phyloP scores from a whole-genome alignment of 2,797 vertebrate genomes.

The Rhinatrema bivittatum region DNA sequence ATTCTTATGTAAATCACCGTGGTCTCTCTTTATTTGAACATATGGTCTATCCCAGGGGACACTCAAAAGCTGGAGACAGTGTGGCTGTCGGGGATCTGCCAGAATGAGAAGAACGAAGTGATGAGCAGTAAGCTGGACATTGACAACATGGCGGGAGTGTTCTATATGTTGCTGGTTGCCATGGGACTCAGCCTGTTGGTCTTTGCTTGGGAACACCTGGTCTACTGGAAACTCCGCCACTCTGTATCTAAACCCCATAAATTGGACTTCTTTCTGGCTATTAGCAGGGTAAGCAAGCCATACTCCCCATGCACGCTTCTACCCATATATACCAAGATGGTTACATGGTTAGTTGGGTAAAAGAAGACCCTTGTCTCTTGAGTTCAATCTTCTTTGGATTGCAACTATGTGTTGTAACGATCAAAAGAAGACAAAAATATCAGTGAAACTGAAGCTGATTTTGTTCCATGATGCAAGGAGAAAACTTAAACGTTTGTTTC shows the following conservation, averaged over 20 bases:
- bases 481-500: too few species aligned
- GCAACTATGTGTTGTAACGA: too few species aligned
- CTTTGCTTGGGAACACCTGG: constrained; percentile 93
- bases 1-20: too few species aligned
- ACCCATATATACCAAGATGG: neutral
- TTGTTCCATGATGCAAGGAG: too few species aligned
- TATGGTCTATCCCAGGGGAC: constrained; percentile 85
- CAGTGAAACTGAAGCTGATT: too few species aligned
- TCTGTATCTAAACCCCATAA: constrained; percentile 73
- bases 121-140: constrained; percentile 98
- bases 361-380: too few species aligned
- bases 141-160: constrained; percentile 98
- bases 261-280: constrained; percentile 83
- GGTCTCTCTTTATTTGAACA: too few species aligned
- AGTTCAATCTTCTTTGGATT: too few species aligned
- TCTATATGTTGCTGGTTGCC: constrained; percentile 98
- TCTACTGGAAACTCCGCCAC: constrained; percentile 92
- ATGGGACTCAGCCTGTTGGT: constrained; percentile 96
- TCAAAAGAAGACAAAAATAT: too few species aligned
- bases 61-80: constrained; percentile 93
- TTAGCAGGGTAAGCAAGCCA: constrained; percentile 84
- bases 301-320: rapidly evolving
- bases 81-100: constrained; percentile 95
- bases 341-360: too few species aligned
- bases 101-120: constrained; percentile 97